Conservation (phyloP, 2,113 vertebrate species). For the Atherinomorus stipes region DNA sequence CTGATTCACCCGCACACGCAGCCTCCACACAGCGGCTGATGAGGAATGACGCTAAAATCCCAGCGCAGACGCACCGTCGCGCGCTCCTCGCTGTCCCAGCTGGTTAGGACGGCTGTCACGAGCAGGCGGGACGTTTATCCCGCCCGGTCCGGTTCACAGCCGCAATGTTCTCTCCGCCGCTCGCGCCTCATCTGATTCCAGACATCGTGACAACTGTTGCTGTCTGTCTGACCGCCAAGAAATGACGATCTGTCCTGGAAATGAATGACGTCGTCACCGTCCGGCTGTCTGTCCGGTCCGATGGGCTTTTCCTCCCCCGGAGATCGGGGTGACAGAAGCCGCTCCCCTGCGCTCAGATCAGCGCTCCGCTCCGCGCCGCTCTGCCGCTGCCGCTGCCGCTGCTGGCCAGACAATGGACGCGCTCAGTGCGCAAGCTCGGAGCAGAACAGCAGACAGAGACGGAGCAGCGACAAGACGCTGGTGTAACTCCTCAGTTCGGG, state of each 20-base stretch:
- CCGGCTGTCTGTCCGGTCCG: conserved; percentile 23
- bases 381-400: conserved; percentile 54
- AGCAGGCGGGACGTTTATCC: conserved; percentile 59
- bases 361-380: conserved; percentile 51
- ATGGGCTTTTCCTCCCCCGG: conserved; percentile 31
- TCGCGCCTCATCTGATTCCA: conserved; percentile 66
- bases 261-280: conserved; percentile 42
- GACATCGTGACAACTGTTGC: conserved; percentile 82
- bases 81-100: conserved; percentile 36
- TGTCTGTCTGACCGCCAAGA: conserved; percentile 53
- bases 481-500: conserved; percentile 25
- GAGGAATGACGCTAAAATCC: conserved; percentile 43
- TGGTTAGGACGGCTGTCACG: conserved; percentile 44
- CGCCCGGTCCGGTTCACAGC: conserved; percentile 65
- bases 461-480: conserved; percentile 17
- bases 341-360: conserved; percentile 68
- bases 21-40: conserved; percentile 22
- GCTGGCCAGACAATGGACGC: conserved; percentile 78
- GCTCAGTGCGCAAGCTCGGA: conserved; percentile 81
- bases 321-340: conserved; percentile 74
- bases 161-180: conserved; percentile 57
- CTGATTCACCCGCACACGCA: conserved; percentile 47
- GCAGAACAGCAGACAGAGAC: conserved; percentile 61
- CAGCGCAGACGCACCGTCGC: conserved; percentile 28
- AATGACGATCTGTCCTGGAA: conserved; percentile 35